These are phyloP conservation scores for Corythornis vintsioides DNA, from an alignment of 2,113 vertebrate species.

Conservation along the genomic window DNA sequence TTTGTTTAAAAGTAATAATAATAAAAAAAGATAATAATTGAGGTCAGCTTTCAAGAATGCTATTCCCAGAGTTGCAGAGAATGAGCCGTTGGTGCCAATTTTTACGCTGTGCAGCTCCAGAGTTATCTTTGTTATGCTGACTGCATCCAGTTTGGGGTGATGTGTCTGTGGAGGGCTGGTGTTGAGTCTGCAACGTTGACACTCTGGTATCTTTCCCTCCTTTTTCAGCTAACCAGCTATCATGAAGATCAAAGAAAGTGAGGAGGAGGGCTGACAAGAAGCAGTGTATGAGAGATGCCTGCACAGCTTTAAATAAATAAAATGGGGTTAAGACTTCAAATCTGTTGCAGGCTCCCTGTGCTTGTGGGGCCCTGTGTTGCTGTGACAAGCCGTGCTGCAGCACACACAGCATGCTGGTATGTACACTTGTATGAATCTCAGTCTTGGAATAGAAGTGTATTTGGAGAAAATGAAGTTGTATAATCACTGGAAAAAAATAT, in stretches of 20 bases:
- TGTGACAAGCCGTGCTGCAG: not conserved
- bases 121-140: conserved; percentile 61
- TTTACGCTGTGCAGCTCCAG: not conserved
- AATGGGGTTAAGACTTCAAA: conserved; percentile 48
- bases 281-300: conserved; percentile 35
- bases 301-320: conserved; percentile 59
- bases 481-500: not conserved
- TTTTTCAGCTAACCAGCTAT: conserved; percentile 38
- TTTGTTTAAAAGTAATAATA: not conserved
- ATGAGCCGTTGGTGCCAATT: not conserved
- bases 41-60: not conserved
- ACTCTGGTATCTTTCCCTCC: conserved; percentile 18
- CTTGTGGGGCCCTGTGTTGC: conserved; percentile 23
- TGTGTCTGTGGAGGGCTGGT: conserved; percentile 28
- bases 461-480: not conserved
- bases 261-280: conserved; percentile 52
- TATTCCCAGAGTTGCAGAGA: not conserved
- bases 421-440: not conserved
- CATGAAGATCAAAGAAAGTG: conserved; percentile 59
- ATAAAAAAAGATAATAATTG: not conserved
- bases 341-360: conserved; percentile 18
- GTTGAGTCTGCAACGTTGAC: conserved; percentile 49
- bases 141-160: not conserved
- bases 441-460: not conserved
- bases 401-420: not conserved